Evolutionary conservation across 2,113 vertebrate genomes (phyloP), one percentile per base, ranked within the genome.

Genomic region (Hippocampus abdominalis): DNA sequence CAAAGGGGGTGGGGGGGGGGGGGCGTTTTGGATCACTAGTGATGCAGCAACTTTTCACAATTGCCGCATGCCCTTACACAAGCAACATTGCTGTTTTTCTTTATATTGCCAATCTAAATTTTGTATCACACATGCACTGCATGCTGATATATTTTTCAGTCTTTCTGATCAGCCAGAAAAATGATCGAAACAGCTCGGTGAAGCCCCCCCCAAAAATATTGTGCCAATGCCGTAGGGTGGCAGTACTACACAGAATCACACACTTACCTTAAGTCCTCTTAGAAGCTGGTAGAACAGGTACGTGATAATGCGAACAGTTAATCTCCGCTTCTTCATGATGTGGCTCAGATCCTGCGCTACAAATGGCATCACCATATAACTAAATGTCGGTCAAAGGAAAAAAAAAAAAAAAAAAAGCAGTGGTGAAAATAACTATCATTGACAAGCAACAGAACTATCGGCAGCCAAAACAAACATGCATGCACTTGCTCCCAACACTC

Each of bases 321-420:
- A 85, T 42, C 83, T 90, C 69, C 80, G 84, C 65, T 18, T 92
- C 82, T 92, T 93, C 92, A 94, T 92, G 59, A 94, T 91, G 85
- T 92, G 90, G 23, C 88, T 66, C 56, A 94, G 85, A 71, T 94
- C 93, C 77, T 92, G 88, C 29, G 90, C 91, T 63, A 94, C 90
- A 16, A 92, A 91, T 0, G 93, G 93, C 93, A 94, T 94, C 27
- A 93, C 93, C 87, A 94, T 87, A 49, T 94, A 94, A 86, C 93
- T 94, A 46, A 0, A 68, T 8, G 13, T 25, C 8, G 6, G 40
- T 44, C 16, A 53, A 73, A 57, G 8, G 60, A 32, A 63, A 18
- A 46, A 10, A 69, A 49, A 49, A 69, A 49, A 49, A 36, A 36
- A 36, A 36, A 36, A 6, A 27, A 73, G 32, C 67, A 13, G 21